Percentiles rank a stretch among this genome's conserved stretches.
Conservation (phyloP, 2,797 vertebrate genomes). For the Ambastaia sidthimunki region DNA sequence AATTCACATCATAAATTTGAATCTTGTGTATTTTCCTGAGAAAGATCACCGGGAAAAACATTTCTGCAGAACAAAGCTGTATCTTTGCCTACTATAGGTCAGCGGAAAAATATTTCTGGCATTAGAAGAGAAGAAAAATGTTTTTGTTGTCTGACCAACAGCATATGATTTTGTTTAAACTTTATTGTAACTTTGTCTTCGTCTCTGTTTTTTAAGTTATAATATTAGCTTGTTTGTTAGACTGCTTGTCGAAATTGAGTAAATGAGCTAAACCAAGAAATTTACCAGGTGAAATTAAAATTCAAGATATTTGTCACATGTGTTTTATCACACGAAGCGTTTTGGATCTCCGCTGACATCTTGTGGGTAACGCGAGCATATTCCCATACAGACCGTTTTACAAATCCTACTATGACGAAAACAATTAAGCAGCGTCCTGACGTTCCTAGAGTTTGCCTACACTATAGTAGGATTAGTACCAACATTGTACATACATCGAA, state of each 20-base stretch:
- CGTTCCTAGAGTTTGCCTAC: not conserved
- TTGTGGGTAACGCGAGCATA: conserved; percentile 37
- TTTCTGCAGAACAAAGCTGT: conserved; percentile 26
- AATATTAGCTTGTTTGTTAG: not conserved
- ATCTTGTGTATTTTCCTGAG: not conserved
- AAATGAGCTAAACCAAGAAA: not conserved
- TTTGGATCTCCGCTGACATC: conserved; percentile 52
- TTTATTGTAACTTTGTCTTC: not conserved
- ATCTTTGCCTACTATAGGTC: not conserved
- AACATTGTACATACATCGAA: too few species aligned
- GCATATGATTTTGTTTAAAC: not conserved
- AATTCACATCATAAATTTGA: conserved; percentile 26
- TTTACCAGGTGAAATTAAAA: not conserved
- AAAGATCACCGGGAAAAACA: not conserved
- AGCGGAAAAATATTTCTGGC: conserved; percentile 19
- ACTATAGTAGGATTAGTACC: not conserved
- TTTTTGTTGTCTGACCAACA: not conserved
- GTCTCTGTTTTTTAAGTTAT: not conserved
- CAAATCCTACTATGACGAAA: not conserved
- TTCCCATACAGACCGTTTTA: not conserved
- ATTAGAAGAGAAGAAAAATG: not conserved
- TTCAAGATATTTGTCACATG: not conserved
- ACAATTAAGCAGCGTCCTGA: not conserved
- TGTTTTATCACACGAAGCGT: not conserved
- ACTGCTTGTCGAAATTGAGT: not conserved